Evolutionary conservation across 1,140 invertebrate genomes (phyloP).

Genomic region (Coenobita brevimanus): DNA sequence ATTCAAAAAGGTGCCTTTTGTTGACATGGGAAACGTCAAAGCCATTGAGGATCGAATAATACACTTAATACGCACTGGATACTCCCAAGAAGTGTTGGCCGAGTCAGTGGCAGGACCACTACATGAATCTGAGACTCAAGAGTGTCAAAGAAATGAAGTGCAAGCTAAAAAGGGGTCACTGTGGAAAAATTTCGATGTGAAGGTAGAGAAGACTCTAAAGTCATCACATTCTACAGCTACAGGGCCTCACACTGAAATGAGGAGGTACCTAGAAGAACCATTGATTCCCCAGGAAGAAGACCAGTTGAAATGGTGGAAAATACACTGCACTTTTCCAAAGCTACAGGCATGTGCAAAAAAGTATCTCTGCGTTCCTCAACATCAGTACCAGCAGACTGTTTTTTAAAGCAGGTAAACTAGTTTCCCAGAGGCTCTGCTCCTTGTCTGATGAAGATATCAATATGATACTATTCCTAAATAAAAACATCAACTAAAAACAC

Average conservation of each 20-base stretch:
- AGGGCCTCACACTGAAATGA: conserved; percentile 27
- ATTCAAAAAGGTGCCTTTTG: conserved; percentile 1
- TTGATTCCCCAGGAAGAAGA: conserved; percentile 10
- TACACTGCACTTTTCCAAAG: conserved; percentile 7
- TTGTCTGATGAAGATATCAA: conserved; percentile 6
- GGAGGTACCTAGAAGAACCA: conserved; percentile 26
- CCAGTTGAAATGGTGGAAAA: background rate
- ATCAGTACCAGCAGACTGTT: background rate
- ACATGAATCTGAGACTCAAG: background rate
- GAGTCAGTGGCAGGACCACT: background rate
- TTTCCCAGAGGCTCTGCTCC: background rate
- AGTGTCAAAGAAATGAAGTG: background rate
- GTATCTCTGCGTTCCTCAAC: background rate
- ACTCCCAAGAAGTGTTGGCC: background rate
- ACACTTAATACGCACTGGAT: background rate
- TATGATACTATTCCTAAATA: conserved; percentile 23
- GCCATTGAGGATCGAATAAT: background rate
- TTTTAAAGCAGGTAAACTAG: conserved; percentile 9
- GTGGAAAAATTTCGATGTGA: background rate
- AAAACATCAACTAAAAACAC: too few relatives aligned
- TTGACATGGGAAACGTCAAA: conserved; percentile 13
- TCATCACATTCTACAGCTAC: background rate
- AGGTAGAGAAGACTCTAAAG: conserved; percentile 1
- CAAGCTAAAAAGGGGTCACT: background rate
- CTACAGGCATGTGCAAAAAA: background rate